Base-by-base conservation (phyloP, 2,888 invertebrate genomes). In the Eurytoma californica region DNA sequence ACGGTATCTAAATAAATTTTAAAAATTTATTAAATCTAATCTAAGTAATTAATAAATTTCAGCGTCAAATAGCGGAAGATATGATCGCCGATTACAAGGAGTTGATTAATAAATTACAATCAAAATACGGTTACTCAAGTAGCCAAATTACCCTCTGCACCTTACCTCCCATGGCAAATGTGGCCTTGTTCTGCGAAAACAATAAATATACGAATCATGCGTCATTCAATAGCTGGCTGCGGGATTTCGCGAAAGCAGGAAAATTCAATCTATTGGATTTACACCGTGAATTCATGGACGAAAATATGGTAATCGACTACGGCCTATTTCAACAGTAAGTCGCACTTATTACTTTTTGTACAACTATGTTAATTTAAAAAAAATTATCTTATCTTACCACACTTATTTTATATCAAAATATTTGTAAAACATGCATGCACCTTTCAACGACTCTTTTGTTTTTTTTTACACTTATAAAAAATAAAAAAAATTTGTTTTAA, bases 91-190 rank as follows among this genome's bases (percentile, higher is more conserved):
- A 86, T 67, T 86, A 84, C 77, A 74, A 83, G 30, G 66, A 82
- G 5, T 72, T 88, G 2, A 60, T 88, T 57, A 28, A 81, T 0
- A 39, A 84, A 7, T 82, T 85, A 0, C 80, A 82, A 12, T 60
- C 63, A 1, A 84, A 82, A 55, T 87, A 84, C 73, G 80, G 83
- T 3, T 82, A 30, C 18, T 86, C 39, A 82, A 84, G 1, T 76
- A 82, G 28, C 76, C 83, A 20, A 84, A 86, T 87, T 0, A 87
- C 85, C 0, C 51, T 88, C 0, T 87, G 88, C 68, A 87, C 88
- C 0, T 80, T 88, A 39, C 87, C 88, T 57, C 88, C 88, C 0
- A 77, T 88, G 55, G 87, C 82, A 0, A 88, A 88, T 80, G 53
- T 87, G 1, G 20, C 28, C 0, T 4, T 74, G 14, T 63, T 39